Evolutionary conservation across 2,888 invertebrate species (phyloP).

Genomic region (Linyphia triangularis): DNA sequence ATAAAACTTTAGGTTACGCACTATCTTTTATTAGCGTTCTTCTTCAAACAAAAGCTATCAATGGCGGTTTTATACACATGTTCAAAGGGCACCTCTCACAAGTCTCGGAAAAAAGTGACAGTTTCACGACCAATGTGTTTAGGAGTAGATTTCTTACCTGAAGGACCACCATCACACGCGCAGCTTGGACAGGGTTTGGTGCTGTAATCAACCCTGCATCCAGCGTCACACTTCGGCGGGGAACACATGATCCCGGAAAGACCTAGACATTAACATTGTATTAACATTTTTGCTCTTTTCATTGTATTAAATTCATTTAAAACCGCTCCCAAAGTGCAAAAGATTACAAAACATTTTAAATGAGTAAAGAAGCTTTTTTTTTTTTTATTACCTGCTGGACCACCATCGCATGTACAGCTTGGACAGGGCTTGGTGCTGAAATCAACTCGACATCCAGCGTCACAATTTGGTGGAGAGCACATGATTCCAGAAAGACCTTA

Average conservation of each 20-base stretch:
- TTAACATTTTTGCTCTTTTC: neutral
- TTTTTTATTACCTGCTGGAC: neutral
- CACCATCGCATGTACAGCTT: neutral
- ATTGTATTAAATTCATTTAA: neutral
- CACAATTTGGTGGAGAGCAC: constrained; percentile 32
- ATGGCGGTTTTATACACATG: too few species aligned
- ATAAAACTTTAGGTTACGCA: too few species aligned
- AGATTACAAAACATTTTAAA: neutral
- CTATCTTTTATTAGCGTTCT: neutral
- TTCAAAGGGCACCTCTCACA: too few species aligned
- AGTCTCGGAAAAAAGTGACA: too few species aligned
- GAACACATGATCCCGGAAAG: constrained; percentile 18
- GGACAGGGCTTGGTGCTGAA: constrained; percentile 45
- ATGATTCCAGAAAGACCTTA: neutral
- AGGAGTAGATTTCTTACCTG: too few species aligned
- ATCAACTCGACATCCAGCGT: constrained; percentile 2
- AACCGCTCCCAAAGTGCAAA: neutral
- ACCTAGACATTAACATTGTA: neutral
- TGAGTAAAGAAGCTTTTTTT: too few species aligned
- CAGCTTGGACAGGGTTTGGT: constrained; percentile 41
- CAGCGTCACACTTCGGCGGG: constrained; percentile 60
- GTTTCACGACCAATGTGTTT: too few species aligned
- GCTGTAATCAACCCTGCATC: constrained; percentile 26
- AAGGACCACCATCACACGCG: neutral
- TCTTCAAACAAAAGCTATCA: neutral